These are phyloP conservation scores for Spea multiplicata DNA, from an alignment of 2,113 vertebrate species.

Conservation along the genomic window DNA sequence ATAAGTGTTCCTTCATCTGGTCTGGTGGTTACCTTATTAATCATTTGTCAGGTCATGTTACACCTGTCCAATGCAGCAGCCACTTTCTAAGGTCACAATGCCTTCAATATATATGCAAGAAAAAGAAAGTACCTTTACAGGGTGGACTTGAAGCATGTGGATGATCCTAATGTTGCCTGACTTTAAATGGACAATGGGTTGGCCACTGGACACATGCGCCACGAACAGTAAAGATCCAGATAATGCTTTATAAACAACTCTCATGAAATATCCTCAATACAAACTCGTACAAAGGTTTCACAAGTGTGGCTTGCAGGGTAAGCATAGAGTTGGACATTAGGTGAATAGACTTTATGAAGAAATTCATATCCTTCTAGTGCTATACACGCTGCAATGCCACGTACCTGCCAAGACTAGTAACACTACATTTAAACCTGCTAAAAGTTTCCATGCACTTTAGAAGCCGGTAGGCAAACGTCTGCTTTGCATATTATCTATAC, in stretches of 20 bases:
- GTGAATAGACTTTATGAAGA: background rate
- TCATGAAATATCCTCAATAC: constrained; percentile 29
- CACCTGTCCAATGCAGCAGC: constrained; percentile 18
- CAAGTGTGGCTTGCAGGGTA: constrained; percentile 8
- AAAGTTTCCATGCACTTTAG: constrained; percentile 46
- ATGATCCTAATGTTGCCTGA: constrained; percentile 13
- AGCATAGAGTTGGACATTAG: constrained; percentile 2
- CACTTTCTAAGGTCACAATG: constrained; percentile 27
- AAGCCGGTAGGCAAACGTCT: constrained; percentile 34
- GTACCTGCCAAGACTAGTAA: background rate
- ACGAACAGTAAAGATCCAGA: constrained; percentile 12
- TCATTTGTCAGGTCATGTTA: constrained; percentile 19
- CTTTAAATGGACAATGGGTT: constrained; percentile 29
- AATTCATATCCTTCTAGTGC: constrained; percentile 19
- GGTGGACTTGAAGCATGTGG: constrained; percentile 3
- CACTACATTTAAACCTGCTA: constrained; percentile 19
- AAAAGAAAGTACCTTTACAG: constrained; percentile 24
- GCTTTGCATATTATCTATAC: constrained; percentile 37
- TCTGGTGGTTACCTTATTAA: constrained; percentile 15
- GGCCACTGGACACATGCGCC: constrained; percentile 14
- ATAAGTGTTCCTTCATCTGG: background rate
- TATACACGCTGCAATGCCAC: constrained; percentile 22
- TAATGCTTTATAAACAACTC: constrained; percentile 31
- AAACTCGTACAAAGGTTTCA: constrained; percentile 31
- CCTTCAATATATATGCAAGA: constrained; percentile 35